Conservation (phyloP, 2,113 vertebrate species). For the Oxygymnocypris stewartii region DNA sequence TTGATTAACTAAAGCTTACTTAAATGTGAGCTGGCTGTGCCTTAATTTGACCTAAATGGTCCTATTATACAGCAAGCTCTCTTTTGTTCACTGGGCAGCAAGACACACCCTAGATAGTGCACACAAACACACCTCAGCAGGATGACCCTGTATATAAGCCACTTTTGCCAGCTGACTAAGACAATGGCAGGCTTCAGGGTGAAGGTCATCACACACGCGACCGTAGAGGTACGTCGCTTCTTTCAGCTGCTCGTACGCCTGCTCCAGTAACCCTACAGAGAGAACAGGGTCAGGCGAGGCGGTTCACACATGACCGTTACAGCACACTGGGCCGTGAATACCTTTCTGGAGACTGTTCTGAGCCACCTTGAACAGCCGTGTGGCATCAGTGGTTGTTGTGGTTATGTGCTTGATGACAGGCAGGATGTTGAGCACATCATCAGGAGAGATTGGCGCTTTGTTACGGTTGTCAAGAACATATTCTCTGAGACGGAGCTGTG, state of each 20-base stretch:
- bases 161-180: slow-evolving; percentile 75
- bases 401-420: slow-evolving; percentile 79
- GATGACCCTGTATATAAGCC: slow-evolving; percentile 72
- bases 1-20: too few species aligned
- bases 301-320: neutral
- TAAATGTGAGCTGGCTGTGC: too few species aligned
- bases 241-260: slow-evolving; percentile 75
- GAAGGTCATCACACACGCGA: slow-evolving; percentile 76
- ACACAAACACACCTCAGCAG: slow-evolving; percentile 63
- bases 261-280: slow-evolving; percentile 73
- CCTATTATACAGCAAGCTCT: too few species aligned
- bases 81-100: too few species aligned
- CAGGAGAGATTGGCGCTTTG: slow-evolving; percentile 78
- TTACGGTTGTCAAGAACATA: slow-evolving; percentile 77
- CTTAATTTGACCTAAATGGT: too few species aligned
- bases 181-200: slow-evolving; percentile 76
- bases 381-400: slow-evolving; percentile 71
- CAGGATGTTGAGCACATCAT: slow-evolving; percentile 80
- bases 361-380: slow-evolving; percentile 63
- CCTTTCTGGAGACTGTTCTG: slow-evolving; percentile 76
- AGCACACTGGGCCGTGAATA: slow-evolving; percentile 27
- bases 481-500: slow-evolving; percentile 78
- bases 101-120: neutral
- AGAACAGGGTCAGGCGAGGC: neutral
- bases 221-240: slow-evolving; percentile 76